Conservation (phyloP, 2,797 vertebrate species). For the Oreochromis mossambicus region DNA sequence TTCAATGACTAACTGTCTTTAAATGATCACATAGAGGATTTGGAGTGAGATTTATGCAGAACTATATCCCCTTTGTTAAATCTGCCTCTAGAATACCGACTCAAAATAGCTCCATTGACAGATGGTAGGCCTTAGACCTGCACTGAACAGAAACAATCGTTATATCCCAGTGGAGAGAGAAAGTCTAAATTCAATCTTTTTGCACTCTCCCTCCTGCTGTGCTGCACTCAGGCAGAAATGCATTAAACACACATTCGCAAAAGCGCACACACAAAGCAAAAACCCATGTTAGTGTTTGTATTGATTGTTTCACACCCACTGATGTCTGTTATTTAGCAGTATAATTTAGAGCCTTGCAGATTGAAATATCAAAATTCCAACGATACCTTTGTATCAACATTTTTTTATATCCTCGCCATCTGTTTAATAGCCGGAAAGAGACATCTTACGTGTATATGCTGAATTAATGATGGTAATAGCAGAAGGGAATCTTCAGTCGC, state of each 20-base stretch:
- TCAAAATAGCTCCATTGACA: slow-evolving; percentile 54
- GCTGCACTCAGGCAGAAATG: slow-evolving; percentile 15
- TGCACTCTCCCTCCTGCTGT: slow-evolving; percentile 21
- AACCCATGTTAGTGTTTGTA: neutral
- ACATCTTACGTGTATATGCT: neutral
- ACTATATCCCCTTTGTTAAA: neutral
- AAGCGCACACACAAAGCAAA: neutral
- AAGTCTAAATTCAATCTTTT: slow-evolving; percentile 35
- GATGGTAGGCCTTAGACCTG: slow-evolving; percentile 53
- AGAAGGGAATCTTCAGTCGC: neutral
- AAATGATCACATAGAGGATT: slow-evolving; percentile 2
- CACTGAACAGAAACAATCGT: slow-evolving; percentile 43
- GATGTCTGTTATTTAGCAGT: neutral
- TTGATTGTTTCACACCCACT: neutral
- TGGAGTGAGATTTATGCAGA: neutral
- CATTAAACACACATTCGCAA: neutral
- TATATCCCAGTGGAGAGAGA: slow-evolving; percentile 29
- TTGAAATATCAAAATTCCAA: neutral
- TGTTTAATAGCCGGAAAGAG: neutral
- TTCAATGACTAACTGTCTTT: neutral
- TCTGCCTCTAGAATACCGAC: slow-evolving; percentile 2
- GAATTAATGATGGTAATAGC: neutral
- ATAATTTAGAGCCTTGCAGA: neutral
- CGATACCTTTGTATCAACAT: neutral
- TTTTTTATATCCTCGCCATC: neutral